Evolutionary conservation across 1,140 invertebrate species (phyloP).

Genomic region (Nixonia krombeini): DNA sequence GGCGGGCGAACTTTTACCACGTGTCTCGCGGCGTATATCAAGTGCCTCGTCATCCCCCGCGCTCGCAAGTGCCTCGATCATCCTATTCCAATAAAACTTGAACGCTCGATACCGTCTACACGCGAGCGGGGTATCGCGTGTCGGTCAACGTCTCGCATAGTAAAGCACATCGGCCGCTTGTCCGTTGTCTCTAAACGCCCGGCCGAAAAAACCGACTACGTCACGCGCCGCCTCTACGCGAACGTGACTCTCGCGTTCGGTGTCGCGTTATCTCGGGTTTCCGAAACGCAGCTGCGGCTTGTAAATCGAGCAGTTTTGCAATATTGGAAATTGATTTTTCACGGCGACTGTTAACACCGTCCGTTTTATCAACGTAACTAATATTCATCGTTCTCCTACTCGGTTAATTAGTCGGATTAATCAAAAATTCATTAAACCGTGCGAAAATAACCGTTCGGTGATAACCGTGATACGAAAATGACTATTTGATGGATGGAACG

Average conservation of each 20-base stretch:
- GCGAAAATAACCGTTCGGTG: no score
- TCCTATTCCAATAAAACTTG: constrained; percentile 35
- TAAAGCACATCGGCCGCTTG: constrained; percentile 12
- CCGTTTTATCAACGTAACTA: no score
- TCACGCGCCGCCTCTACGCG: background rate
- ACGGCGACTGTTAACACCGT: no score
- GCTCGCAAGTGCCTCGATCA: constrained; percentile 11
- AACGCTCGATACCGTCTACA: constrained; percentile 37
- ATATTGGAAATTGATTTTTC: background rate
- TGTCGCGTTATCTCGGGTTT: background rate
- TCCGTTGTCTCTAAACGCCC: constrained; percentile 7
- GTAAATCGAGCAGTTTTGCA: background rate
- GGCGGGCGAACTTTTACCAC: no score
- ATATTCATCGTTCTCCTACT: no score
- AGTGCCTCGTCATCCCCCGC: no score
- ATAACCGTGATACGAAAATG: no score
- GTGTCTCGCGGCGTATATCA: no score
- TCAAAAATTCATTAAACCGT: no score
- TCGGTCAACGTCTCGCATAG: constrained; percentile 34
- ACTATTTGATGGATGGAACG: no score
- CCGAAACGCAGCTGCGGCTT: background rate
- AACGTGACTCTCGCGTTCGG: background rate
- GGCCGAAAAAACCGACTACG: constrained; percentile 4
- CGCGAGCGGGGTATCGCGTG: constrained; percentile 38
- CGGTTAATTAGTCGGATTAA: no score